Base-by-base conservation (phyloP, 2,888 invertebrate genomes). In the Lasioglossum zephyrum region DNA sequence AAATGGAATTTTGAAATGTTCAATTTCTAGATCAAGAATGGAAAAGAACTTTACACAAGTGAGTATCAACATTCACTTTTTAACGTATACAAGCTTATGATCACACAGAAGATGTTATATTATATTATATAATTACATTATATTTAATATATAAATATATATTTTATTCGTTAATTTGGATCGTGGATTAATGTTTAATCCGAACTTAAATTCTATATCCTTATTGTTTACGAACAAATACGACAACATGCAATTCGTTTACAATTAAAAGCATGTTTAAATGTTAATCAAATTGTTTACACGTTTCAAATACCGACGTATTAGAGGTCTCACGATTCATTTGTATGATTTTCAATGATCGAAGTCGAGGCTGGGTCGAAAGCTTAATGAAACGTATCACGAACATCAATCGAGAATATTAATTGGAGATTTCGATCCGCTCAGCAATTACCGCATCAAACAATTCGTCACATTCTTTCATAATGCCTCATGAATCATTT, bases 341-440 rank as follows among this genome's bases (percentile, higher is more conserved):
- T 36, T 16, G n/a, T 63, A 49, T n/a, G 31, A 69, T 53, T 47
- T 77, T 31, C 11, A 78, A 74, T 72, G 49, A 74, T 79, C 73
- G 69, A 76, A 80, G 74, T 77, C 74, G 79, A 74, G 79, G 79
- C 53, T 85, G 66, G 41, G 49, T 79, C 79, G 41, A 13, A n/a
- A 72, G 79, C 77, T 79, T 73, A 85, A 85, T 60, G 47, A 77
- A 76, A 69, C 26, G 44, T 57, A 74, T 83, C 77, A 57, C 63
- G 77, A 77, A 79, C 74, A 47, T 72, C 79, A 75, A 83, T 77
- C 60, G n/a, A 60, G 60, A 57, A 44, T 41, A 74, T 53, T 80
- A 85, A 86, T 79, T 74, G 63, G 36, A 13, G 22, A 49, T 60
- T 70, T 81, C 36, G 36, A 31, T 69, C 73, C 49, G n/a, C 70